These are phyloP conservation scores for Cassiopea xamachana DNA, from an alignment of 30 jellyfish, hydroid and myxozoan species.

Conservation along the genomic window DNA sequence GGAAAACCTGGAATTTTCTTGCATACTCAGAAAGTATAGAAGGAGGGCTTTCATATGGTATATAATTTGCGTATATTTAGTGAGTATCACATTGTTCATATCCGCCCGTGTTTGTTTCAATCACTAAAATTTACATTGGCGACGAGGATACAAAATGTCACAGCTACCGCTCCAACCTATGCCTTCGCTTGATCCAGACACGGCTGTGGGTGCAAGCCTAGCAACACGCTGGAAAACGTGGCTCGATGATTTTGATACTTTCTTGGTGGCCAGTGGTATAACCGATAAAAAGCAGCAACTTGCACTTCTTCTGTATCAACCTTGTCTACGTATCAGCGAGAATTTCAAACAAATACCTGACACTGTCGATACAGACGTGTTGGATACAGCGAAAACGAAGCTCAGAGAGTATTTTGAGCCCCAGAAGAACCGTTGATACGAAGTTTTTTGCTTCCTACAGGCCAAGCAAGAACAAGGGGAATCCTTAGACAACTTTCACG, in stretches of 20 bases:
- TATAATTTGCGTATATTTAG: too few species aligned
- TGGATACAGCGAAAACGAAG: not conserved
- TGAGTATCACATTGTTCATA: too few species aligned
- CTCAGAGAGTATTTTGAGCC: slow-evolving; percentile 31
- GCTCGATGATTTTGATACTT: slow-evolving; percentile 23
- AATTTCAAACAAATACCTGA: slow-evolving; percentile 17
- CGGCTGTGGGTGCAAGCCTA: slow-evolving; percentile 12
- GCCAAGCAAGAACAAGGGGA: slow-evolving; percentile 8
- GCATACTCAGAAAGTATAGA: too few species aligned
- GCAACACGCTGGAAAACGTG: slow-evolving; percentile 28
- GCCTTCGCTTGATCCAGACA: slow-evolving; percentile 2
- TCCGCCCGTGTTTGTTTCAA: too few species aligned
- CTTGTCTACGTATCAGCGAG: slow-evolving; percentile 34
- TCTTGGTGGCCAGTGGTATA: slow-evolving; percentile 14
- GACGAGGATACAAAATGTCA: slow-evolving; percentile 1
- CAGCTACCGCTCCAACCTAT: not conserved
- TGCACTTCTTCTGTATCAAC: slow-evolving; percentile 21
- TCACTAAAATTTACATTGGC: slow-evolving; percentile 1
- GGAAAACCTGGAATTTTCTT: too few species aligned
- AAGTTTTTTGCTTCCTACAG: slow-evolving; percentile 25
- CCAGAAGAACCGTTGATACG: slow-evolving; percentile 18
- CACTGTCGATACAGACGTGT: slow-evolving; percentile 6
- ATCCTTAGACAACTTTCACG: slow-evolving; percentile 10
- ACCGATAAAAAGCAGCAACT: slow-evolving; percentile 2
- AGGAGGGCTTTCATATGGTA: too few species aligned